phyloP scores from a whole-genome alignment of 2,888 invertebrate genomes.

The Latrodectus hesperus region DNA sequence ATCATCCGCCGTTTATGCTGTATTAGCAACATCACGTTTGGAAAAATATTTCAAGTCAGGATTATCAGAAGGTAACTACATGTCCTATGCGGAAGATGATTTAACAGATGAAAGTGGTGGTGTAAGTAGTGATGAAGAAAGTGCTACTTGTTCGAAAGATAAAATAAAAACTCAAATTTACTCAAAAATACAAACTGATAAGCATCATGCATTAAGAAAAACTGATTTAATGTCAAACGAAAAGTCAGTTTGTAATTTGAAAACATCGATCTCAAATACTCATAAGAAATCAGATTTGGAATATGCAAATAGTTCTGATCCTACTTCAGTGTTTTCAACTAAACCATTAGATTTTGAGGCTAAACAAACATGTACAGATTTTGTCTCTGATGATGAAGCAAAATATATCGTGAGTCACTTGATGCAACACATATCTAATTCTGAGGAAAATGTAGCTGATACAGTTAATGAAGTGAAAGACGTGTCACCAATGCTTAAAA shows the following conservation, averaged over 20 bases:
- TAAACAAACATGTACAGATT: conserved; percentile 29
- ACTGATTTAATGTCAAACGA: neutral
- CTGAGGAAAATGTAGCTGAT: conserved; percentile 31
- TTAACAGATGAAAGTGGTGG: conserved; percentile 68
- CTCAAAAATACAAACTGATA: neutral
- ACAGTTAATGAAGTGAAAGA: conserved; percentile 45
- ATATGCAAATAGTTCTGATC: neutral
- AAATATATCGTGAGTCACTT: conserved; percentile 71
- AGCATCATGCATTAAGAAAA: neutral
- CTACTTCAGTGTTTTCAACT: neutral
- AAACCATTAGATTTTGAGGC: conserved; percentile 7
- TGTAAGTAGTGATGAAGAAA: conserved; percentile 64
- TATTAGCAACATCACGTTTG: conserved; percentile 87
- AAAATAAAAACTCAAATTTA: conserved; percentile 10
- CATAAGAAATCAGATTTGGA: conserved; percentile 28
- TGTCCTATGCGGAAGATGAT: conserved; percentile 69
- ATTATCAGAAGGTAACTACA: conserved; percentile 59
- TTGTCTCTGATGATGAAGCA: conserved; percentile 70
- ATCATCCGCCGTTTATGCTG: conserved; percentile 80
- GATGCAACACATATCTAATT: conserved; percentile 70
- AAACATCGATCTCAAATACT: neutral
- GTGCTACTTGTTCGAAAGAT: conserved; percentile 9
- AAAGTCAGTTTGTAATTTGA: neutral
- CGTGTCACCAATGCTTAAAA: conserved; percentile 61
- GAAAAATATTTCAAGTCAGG: conserved; percentile 86